Percentiles rank a stretch among this genome's conserved stretches.
Conservation (phyloP, 2,113 vertebrate genomes). For the Microtus montanus region DNA sequence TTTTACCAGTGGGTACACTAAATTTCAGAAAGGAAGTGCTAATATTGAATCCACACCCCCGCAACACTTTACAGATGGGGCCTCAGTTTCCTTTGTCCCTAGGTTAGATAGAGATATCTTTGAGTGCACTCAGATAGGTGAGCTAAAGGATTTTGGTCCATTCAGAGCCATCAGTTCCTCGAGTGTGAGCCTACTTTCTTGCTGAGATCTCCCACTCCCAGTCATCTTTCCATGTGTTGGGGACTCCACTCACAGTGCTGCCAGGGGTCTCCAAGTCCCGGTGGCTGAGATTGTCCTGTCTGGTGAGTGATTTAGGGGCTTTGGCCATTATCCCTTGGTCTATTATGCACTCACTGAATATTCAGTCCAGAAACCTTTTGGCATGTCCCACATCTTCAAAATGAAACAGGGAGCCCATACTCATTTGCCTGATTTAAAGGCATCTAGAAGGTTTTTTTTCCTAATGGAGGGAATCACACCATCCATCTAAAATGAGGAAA, state of each 20-base stretch:
- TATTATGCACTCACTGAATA: conserved; percentile 64
- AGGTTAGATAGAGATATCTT: background rate
- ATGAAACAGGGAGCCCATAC: conserved; percentile 44
- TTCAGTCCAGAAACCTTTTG: conserved; percentile 67
- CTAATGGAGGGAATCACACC: background rate
- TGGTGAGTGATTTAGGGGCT: conserved; percentile 46
- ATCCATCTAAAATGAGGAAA: conserved; percentile 61
- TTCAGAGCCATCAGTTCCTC: background rate
- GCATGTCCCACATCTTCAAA: conserved; percentile 48
- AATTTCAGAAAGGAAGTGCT: background rate
- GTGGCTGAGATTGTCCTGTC: conserved; percentile 25
- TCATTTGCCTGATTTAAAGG: conserved; percentile 75
- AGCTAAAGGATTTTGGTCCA: background rate
- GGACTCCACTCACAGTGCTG: background rate
- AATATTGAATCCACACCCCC: background rate
- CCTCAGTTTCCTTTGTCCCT: background rate
- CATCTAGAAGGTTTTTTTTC: conserved; percentile 50
- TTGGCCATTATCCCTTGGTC: conserved; percentile 36
- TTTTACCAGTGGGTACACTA: background rate
- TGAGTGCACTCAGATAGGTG: background rate
- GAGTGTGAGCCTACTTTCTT: background rate
- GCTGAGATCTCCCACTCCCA: background rate
- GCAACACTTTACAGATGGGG: background rate
- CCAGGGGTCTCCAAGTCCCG: conserved; percentile 1
- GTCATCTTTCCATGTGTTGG: background rate